phyloP scores from a whole-genome alignment of 2,113 vertebrate species.

The Oncorhynchus keta region DNA sequence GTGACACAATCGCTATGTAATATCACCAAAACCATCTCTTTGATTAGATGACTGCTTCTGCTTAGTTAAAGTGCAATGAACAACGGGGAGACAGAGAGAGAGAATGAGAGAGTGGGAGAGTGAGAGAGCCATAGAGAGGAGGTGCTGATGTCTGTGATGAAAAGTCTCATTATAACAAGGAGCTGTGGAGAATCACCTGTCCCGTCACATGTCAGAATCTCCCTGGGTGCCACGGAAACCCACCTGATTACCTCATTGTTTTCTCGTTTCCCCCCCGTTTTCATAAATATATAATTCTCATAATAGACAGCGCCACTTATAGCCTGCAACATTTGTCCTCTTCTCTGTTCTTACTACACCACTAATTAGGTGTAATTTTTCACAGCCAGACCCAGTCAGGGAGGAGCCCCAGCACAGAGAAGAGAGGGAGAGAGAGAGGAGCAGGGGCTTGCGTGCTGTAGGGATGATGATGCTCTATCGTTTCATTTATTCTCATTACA shows the following conservation, averaged over 20 bases:
- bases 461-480: slow-evolving; percentile 37
- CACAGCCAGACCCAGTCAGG: slow-evolving; percentile 23
- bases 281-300: slow-evolving; percentile 46
- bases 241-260: slow-evolving; percentile 37
- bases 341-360: slow-evolving; percentile 10
- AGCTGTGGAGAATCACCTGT: slow-evolving; percentile 35
- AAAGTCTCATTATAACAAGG: slow-evolving; percentile 46
- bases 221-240: slow-evolving; percentile 26
- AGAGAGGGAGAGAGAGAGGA: slow-evolving; percentile 17
- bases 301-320: slow-evolving; percentile 38
- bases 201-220: slow-evolving; percentile 39
- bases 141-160: slow-evolving; percentile 11
- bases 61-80: neutral
- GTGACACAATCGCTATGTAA: neutral
- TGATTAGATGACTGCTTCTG: neutral
- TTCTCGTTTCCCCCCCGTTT: slow-evolving; percentile 17
- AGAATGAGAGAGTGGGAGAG: neutral
- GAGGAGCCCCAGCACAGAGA: neutral
- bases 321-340: slow-evolving; percentile 24
- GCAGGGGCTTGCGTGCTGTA: slow-evolving; percentile 12
- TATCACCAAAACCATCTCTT: neutral
- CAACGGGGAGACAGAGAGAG: neutral
- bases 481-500: slow-evolving; percentile 60
- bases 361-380: slow-evolving; percentile 54
- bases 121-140: neutral